These are phyloP conservation scores for Petrocephalus zakoni DNA, from an alignment of 2,113 vertebrate genomes.

Conservation along the genomic window DNA sequence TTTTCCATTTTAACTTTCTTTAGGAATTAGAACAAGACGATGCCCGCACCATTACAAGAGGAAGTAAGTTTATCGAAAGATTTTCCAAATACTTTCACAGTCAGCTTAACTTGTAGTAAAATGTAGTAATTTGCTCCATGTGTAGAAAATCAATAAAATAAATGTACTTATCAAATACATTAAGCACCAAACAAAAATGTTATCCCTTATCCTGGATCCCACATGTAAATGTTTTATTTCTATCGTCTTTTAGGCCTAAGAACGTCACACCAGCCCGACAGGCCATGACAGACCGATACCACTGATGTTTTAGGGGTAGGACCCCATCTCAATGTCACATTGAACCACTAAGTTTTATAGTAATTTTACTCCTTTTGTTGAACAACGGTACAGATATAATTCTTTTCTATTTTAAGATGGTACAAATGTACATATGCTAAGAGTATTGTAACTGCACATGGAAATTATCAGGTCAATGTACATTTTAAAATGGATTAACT, in stretches of 20 bases:
- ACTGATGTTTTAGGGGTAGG: constrained; percentile 20
- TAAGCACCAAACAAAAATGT: background rate
- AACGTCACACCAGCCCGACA: constrained; percentile 17
- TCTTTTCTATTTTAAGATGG: background rate
- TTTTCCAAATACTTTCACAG: background rate
- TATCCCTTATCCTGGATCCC: background rate
- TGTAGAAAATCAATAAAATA: background rate
- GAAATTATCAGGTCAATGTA: background rate
- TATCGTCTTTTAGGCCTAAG: constrained; percentile 32
- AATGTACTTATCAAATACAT: background rate
- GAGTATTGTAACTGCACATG: background rate
- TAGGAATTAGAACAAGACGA: constrained; percentile 56
- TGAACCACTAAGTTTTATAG: background rate
- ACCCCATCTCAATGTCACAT: background rate
- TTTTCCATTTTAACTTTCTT: background rate
- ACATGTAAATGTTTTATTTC: background rate
- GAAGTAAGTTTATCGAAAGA: constrained; percentile 46
- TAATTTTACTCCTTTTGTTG: background rate
- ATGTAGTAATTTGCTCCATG: background rate
- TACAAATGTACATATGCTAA: background rate
- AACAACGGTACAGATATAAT: background rate
- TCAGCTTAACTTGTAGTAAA: background rate
- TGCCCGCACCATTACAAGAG: constrained; percentile 67
- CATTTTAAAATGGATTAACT: background rate
- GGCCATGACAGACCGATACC: constrained; percentile 18